phyloP scores from a whole-genome alignment of 2,797 vertebrate species.

The Otolemur crassicaudatus region DNA sequence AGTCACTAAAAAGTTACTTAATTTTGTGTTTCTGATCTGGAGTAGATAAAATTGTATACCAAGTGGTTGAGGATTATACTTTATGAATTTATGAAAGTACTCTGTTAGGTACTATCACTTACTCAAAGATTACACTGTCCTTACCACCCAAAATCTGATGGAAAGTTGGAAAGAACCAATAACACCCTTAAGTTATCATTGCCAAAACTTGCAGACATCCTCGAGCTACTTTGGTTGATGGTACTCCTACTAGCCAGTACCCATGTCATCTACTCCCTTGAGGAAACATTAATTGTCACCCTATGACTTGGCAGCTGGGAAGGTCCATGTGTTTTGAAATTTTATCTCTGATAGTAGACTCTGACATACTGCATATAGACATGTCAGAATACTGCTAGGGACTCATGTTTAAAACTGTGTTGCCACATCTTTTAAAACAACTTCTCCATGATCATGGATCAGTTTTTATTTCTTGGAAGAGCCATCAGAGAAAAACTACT shows the following conservation, averaged over 20 bases:
- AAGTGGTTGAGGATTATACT: not conserved
- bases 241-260: not conserved
- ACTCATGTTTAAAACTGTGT: not conserved
- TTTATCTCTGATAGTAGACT: not conserved
- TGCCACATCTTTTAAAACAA: not conserved
- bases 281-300: not conserved
- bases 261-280: not conserved
- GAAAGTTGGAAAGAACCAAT: not conserved
- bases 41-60: not conserved
- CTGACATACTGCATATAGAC: not conserved
- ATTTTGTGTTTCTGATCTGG: not conserved
- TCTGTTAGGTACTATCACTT: not conserved
- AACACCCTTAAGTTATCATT: not conserved
- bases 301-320: not conserved
- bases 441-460: not conserved
- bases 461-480: slow-evolving; percentile 25
- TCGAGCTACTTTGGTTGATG: not conserved
- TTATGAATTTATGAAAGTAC: not conserved
- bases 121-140: not conserved
- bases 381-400: slow-evolving; percentile 9
- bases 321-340: not conserved
- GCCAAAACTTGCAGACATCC: not conserved
- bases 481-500: slow-evolving; percentile 37
- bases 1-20: not conserved
- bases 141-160: not conserved